Percentiles rank a stretch among this genome's conserved stretches.
Conservation (phyloP, 2,797 vertebrate genomes). For the Clarias platycephalus region DNA sequence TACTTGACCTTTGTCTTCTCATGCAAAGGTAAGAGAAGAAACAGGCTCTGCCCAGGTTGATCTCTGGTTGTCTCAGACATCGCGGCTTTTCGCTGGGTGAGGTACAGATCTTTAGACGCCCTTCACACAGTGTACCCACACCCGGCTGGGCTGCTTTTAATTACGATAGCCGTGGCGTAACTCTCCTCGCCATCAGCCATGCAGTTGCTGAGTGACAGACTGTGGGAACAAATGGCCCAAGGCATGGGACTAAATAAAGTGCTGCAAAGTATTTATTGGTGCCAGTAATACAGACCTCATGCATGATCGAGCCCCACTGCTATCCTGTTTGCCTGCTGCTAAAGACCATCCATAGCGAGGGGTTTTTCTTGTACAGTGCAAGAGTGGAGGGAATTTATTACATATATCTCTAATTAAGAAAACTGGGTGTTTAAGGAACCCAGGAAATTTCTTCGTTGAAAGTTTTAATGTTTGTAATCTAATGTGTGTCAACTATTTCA, state of each 20-base stretch:
- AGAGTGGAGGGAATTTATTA: constrained; percentile 23
- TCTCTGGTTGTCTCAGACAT: not conserved
- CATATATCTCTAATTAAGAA: constrained; percentile 18
- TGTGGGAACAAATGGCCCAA: constrained; percentile 57
- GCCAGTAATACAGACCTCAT: constrained; percentile 51
- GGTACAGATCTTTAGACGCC: constrained; percentile 2
- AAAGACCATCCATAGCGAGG: constrained; percentile 31
- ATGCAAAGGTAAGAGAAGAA: not conserved
- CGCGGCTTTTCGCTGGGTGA: constrained; percentile 12
- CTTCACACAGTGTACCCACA: constrained; percentile 25
- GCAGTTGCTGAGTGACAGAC: constrained; percentile 59
- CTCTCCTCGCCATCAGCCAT: constrained; percentile 44
- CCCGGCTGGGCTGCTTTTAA: constrained; percentile 48
- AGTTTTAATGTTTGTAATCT: not conserved
- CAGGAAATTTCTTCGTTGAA: not conserved
- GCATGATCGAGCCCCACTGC: constrained; percentile 40
- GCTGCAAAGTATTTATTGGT: constrained; percentile 60
- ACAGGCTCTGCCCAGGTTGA: not conserved
- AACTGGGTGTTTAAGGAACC: constrained; percentile 4
- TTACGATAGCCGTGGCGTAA: constrained; percentile 50
- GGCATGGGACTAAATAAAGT: constrained; percentile 60
- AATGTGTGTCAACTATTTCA: constrained; percentile 5
- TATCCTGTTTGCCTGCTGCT: constrained; percentile 40
- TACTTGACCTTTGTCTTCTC: not conserved
- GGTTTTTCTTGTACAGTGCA: constrained; percentile 13